These are phyloP conservation scores for Diadophis punctatus DNA, from an alignment of 2,113 vertebrate genomes.

Conservation along the genomic window DNA sequence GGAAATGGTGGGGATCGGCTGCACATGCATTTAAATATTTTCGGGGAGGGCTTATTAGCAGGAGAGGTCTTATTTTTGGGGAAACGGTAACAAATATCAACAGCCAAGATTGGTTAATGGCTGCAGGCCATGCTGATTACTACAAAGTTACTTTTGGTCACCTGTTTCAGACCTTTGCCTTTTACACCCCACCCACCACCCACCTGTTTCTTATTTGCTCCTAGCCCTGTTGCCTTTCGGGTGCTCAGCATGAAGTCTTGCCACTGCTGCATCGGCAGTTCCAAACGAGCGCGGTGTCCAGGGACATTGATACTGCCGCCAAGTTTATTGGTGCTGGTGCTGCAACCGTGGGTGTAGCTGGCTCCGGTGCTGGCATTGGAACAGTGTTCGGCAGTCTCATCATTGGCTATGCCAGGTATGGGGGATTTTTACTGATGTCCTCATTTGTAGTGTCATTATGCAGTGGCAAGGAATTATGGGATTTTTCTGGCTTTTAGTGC, in stretches of 20 bases:
- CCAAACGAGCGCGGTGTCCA: slow-evolving; percentile 58
- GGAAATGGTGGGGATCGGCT: no score
- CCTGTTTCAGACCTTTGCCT: not conserved
- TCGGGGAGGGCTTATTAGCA: no score
- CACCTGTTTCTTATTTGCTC: not conserved
- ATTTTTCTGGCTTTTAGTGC: not conserved
- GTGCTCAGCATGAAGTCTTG: not conserved
- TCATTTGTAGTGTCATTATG: not conserved
- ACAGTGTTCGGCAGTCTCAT: slow-evolving; percentile 78
- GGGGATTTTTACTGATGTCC: not conserved
- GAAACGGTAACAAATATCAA: not conserved
- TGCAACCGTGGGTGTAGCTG: slow-evolving; percentile 74
- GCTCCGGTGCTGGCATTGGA: slow-evolving; percentile 76
- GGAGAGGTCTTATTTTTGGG: no score
- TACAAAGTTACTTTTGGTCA: not conserved
- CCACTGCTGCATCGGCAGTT: slow-evolving; percentile 48
- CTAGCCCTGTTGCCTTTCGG: not conserved
- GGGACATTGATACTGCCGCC: slow-evolving; percentile 75
- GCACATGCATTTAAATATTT: no score
- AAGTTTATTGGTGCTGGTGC: slow-evolving; percentile 77
- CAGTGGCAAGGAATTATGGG: not conserved
- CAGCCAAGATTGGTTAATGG: not conserved
- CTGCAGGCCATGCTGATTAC: not conserved
- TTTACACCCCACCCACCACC: not conserved
- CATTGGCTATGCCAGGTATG: slow-evolving; percentile 76